phyloP scores from a whole-genome alignment of 2,113 vertebrate genomes.

The Ciconia maguari region DNA sequence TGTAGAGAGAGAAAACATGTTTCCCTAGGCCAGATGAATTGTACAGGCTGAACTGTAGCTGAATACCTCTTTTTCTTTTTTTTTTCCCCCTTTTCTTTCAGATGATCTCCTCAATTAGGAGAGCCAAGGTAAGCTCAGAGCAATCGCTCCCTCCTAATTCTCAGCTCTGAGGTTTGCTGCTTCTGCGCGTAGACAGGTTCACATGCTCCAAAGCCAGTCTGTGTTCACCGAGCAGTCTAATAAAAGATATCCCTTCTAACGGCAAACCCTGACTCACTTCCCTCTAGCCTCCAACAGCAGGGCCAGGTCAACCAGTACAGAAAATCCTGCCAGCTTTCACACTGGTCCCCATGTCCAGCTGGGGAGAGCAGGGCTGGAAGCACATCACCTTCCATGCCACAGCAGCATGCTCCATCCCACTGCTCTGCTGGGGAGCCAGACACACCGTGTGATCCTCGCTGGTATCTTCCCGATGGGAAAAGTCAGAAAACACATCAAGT shows the following conservation, averaged over 20 bases:
- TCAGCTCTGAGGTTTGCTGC: not conserved
- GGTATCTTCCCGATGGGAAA: not conserved
- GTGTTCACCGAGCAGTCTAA: not conserved
- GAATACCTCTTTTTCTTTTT: not conserved
- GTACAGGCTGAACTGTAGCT: not conserved
- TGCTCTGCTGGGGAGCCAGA: not conserved
- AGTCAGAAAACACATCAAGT: not conserved
- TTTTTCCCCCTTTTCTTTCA: not conserved
- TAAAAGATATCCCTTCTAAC: conserved; percentile 48
- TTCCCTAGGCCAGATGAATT: not conserved
- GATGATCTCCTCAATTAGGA: not conserved
- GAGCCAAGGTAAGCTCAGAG: not conserved
- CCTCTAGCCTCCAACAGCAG: not conserved
- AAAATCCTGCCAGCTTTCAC: not conserved
- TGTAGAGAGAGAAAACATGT: not conserved
- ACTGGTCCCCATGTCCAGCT: not conserved
- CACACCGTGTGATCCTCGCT: fast-evolving
- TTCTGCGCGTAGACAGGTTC: not conserved
- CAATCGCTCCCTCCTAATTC: not conserved
- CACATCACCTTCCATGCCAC: not conserved
- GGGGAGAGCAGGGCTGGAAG: not conserved
- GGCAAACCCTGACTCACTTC: conserved; percentile 58
- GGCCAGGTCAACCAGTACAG: not conserved
- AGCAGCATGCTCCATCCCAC: not conserved
- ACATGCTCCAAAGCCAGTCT: not conserved